Base-by-base conservation (phyloP, 2,113 vertebrate genomes). In the Australoheros scitulus region DNA sequence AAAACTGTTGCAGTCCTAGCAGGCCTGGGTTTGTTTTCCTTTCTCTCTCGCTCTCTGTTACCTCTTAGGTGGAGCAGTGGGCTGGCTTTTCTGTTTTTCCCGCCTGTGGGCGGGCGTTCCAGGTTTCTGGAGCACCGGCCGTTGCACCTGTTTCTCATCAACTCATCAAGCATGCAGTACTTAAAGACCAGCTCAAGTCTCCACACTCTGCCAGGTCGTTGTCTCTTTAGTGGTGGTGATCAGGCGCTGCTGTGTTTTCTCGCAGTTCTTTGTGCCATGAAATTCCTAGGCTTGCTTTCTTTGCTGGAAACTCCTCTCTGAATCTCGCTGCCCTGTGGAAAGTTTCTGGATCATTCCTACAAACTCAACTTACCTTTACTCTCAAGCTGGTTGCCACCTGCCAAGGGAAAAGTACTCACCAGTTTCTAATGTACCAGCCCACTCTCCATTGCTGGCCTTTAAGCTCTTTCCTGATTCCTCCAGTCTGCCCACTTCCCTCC, bases 231-330 rank as follows among this genome's bases (percentile, higher is more conserved):
- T 68, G 22, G 64, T 47, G 8, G 38, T 26, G 10, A 17, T 34
- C 41, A 29, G 15, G 64, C 14, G 29, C 26, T 29, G 64, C 24
- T 18, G 41, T 68, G 1, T 41, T 68, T 4, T 11, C 64, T 11
- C 64, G 18, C 0, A 1, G 64, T 47, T 29, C 9, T 5, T 1
- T 18, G 43, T 9, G 0, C 22, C 0, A 1, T 26, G 1, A 68
- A 47, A 18, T 68, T 68, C 63, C 22, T 18, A 50, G 47, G 22
- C 41, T 47, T 68, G 14, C 64, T 47, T 47, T 68, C 64, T 11
- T 1, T 29, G 64, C 64, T 50, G 41, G 41, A 68, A 68, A 18
- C 2, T 6, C 3, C 2, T 50, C 64, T 47, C 41, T 68, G 15
- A 68, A 68, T 68, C 47, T 26, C 8, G 38, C 47, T 47, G 22